Evolutionary conservation across 2,113 vertebrate genomes (phyloP).

Genomic region (Perca flavescens): DNA sequence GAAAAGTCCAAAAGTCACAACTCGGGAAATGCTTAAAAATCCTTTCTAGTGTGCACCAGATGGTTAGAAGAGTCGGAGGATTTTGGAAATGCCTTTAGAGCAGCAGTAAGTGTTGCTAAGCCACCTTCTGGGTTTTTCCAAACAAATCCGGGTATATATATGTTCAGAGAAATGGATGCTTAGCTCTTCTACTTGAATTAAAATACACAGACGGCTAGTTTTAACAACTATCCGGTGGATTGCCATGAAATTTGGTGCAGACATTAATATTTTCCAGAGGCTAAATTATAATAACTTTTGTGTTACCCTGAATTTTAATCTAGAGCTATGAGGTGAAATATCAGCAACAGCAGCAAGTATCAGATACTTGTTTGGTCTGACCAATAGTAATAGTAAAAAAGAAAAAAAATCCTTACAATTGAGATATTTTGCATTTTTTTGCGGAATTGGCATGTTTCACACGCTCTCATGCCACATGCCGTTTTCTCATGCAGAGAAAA

Average conservation of each 20-base stretch:
- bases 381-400: neutral
- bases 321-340: neutral
- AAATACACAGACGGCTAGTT: neutral
- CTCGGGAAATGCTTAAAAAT: neutral
- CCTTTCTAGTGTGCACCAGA: neutral
- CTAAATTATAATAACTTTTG: neutral
- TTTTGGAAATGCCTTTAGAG: conserved; percentile 15
- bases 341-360: neutral
- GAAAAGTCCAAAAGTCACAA: neutral
- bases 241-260: neutral
- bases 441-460: too few relatives aligned
- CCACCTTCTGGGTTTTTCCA: conserved; percentile 4
- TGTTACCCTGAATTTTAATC: neutral
- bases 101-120: neutral
- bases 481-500: too few relatives aligned
- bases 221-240: neutral
- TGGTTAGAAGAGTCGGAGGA: conserved; percentile 15
- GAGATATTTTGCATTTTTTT: too few relatives aligned
- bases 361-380: neutral
- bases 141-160: neutral
- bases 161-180: neutral
- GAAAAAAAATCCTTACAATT: neutral
- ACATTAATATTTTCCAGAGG: neutral
- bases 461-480: too few relatives aligned
- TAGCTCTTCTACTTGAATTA: neutral